Base-by-base conservation (phyloP, 2,888 invertebrate species). In the Silvanus unidentatus region DNA sequence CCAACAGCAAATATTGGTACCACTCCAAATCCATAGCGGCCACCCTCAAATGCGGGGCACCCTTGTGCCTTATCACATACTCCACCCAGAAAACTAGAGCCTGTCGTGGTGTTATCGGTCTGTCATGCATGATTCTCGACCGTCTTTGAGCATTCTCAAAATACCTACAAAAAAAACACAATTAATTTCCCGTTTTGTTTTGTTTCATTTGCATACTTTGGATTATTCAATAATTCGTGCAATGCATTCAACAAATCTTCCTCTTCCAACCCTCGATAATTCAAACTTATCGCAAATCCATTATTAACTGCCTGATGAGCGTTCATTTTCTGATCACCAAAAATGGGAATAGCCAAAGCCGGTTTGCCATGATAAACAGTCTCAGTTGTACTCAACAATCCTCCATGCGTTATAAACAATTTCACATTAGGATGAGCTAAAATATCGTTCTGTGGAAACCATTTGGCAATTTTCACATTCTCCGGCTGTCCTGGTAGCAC, bases 341-440 rank as follows among this genome's bases (percentile, higher is more conserved):
- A 73, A 12, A 77, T 63, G 0, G 78, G 78, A 38, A 77, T 70
- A 1, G 74, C 75, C n/a, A 77, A 55, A n/a, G 75, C 57, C 0
- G 76, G 76, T 11, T 71, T 72, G 12, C 73, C 75, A 50, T 73
- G 69, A 39, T 73, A 72, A 39, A 75, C 59, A 1, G 75, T 67
- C 49, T 76, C 76, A 0, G 68, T 73, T 10, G 71, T 71, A 52
- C 75, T 74, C n/a, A 75, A 54, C 5, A 75, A 49, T 1, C 75
- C 76, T 2, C 75, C 75, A 38, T 76, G 75, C 0, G 74, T 74
- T 6, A 76, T 73, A 44, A 75, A 75, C 0, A 71, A 47, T 34
- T 68, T 67, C 0, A 75, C 64, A 53, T 75, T 75, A 1, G 73
- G 66, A 57, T 75, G 75, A 0, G 73, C 74, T 59, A 47, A 44